phyloP scores from a whole-genome alignment of 2,797 vertebrate genomes.

The Sebastes itinus region DNA sequence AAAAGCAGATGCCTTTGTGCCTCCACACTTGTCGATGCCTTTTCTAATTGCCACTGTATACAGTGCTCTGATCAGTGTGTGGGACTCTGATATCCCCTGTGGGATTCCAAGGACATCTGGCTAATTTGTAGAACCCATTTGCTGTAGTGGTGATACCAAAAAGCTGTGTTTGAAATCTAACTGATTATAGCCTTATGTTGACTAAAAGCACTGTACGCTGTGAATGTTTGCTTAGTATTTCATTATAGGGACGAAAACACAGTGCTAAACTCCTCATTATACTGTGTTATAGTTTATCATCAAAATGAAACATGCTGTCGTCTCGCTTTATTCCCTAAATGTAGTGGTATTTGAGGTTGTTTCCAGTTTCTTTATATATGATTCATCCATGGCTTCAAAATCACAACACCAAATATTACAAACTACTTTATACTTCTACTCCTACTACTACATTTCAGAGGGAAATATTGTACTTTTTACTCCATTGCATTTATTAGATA shows the following conservation, averaged over 20 bases:
- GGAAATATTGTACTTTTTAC: too few relatives aligned
- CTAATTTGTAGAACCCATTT: constrained; percentile 54
- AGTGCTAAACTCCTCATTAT: background rate
- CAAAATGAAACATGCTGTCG: background rate
- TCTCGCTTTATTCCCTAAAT: background rate
- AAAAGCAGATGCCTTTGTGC: constrained; percentile 55
- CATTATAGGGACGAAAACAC: background rate
- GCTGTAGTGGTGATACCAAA: constrained; percentile 16
- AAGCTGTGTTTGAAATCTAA: constrained; percentile 10
- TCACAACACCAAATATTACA: background rate
- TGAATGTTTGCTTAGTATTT: background rate
- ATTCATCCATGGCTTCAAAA: background rate
- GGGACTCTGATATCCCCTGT: constrained; percentile 30
- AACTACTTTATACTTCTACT: too few relatives aligned
- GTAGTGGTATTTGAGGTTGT: background rate
- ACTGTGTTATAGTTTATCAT: background rate
- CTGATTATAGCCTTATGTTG: constrained; percentile 7
- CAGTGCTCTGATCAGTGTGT: constrained; percentile 25
- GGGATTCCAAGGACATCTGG: constrained; percentile 67
- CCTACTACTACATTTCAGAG: too few relatives aligned
- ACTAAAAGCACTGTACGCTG: background rate
- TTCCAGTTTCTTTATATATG: background rate
- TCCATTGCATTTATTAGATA: too few relatives aligned
- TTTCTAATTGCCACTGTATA: constrained; percentile 25
- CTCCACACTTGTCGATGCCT: constrained; percentile 23